Conservation (phyloP, 2,797 vertebrate species). For the Mareca penelope region DNA sequence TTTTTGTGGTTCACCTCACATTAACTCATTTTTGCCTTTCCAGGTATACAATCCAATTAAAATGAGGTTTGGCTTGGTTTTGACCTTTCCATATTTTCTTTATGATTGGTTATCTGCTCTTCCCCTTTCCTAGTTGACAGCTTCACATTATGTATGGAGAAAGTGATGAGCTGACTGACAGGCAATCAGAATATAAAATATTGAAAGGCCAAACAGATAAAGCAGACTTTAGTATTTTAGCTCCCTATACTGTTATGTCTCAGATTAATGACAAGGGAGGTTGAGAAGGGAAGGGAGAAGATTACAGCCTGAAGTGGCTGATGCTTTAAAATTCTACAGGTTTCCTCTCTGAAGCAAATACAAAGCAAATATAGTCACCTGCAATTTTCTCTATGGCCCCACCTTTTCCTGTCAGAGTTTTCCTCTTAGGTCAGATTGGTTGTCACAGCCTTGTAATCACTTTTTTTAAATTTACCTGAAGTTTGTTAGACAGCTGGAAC, state of each 20-base stretch:
- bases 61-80: slow-evolving; percentile 21
- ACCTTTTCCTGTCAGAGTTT: not conserved
- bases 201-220: slow-evolving; percentile 15
- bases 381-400: not conserved
- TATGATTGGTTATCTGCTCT: not conserved
- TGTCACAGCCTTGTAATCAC: not conserved
- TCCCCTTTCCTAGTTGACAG: not conserved
- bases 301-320: not conserved
- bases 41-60: slow-evolving; percentile 33
- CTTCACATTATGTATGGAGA: not conserved
- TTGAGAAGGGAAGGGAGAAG: not conserved
- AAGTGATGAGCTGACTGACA: slow-evolving; percentile 34
- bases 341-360: not conserved
- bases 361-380: not conserved
- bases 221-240: slow-evolving; percentile 5
- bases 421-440: not conserved
- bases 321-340: not conserved
- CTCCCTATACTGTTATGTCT: not conserved
- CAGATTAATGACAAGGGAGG: not conserved
- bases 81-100: not conserved
- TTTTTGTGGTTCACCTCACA: slow-evolving; percentile 1
- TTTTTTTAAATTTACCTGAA: not conserved
- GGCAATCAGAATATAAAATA: slow-evolving; percentile 53
- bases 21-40: not conserved
- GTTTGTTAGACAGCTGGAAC: slow-evolving; percentile 8